These are phyloP conservation scores for Capromys pilorides DNA, from an alignment of 2,797 vertebrate genomes.

Conservation along the genomic window DNA sequence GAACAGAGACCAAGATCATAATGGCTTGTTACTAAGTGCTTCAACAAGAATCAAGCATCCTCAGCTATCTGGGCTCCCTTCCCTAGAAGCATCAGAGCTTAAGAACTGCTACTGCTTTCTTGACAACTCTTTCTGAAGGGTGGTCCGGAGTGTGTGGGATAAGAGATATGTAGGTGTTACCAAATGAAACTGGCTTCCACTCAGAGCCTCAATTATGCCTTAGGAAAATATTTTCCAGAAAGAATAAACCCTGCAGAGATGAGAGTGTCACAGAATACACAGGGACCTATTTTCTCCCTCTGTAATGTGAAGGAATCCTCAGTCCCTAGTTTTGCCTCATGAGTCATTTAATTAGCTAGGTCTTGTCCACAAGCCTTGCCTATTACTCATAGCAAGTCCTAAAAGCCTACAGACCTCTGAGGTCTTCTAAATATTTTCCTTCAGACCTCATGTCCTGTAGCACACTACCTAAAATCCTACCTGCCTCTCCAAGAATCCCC, in stretches of 20 bases:
- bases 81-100: not conserved
- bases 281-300: not conserved
- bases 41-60: not conserved
- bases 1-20: not conserved
- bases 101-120: not conserved
- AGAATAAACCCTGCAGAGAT: conserved; percentile 24
- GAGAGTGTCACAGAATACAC: not conserved
- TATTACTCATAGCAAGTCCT: not conserved
- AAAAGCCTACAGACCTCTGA: not conserved
- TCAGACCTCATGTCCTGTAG: not conserved
- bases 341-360: not conserved
- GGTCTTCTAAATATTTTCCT: not conserved
- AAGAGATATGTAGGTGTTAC: conserved; percentile 41
- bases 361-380: not conserved
- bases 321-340: not conserved
- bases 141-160: conserved; percentile 10
- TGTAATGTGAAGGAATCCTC: not conserved
- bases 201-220: conserved; percentile 52
- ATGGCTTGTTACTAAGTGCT: not conserved
- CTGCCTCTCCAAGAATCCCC: not conserved
- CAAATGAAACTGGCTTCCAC: conserved; percentile 39
- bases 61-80: not conserved
- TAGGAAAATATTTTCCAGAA: conserved; percentile 57
- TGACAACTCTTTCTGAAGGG: not conserved
- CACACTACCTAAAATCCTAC: not conserved